These are phyloP conservation scores for Ectropis grisescens DNA, from an alignment of 1,140 invertebrate genomes.

Conservation along the genomic window DNA sequence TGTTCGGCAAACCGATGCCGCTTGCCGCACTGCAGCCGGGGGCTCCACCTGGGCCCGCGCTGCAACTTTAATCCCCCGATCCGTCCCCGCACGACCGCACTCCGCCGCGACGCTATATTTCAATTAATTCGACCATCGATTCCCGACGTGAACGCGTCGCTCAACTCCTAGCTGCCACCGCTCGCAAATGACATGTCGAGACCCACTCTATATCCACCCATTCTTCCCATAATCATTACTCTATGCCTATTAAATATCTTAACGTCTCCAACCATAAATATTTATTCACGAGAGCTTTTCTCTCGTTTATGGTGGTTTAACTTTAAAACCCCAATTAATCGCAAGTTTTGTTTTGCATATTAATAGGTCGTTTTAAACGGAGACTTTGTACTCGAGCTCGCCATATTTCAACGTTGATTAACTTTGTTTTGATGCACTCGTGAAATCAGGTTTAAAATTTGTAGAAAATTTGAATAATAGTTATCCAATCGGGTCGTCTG, in stretches of 20 bases:
- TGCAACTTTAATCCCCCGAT: conserved; percentile 60
- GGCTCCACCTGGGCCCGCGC: conserved; percentile 37
- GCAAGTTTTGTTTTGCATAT: conserved; percentile 38
- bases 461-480: too few relatives aligned
- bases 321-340: conserved; percentile 38
- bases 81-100: conserved; percentile 42
- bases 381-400: too few relatives aligned
- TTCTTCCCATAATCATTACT: too few relatives aligned
- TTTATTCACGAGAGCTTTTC: conserved; percentile 16
- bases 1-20: conserved; percentile 49
- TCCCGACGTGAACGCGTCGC: conserved; percentile 34
- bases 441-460: too few relatives aligned
- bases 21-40: conserved; percentile 25
- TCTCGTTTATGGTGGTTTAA: conserved; percentile 17
- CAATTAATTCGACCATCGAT: conserved; percentile 62
- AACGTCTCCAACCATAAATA: conserved; percentile 22
- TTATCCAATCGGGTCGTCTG: too few relatives aligned
- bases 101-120: conserved; percentile 56
- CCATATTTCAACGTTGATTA: too few relatives aligned
- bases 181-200: too few relatives aligned
- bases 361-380: conserved; percentile 20
- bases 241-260: too few relatives aligned
- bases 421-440: too few relatives aligned
- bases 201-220: too few relatives aligned
- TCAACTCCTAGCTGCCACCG: conserved; percentile 27